Base-by-base conservation (phyloP, 64 coral and sea anemone species). In the Montipora sp. region DNA sequence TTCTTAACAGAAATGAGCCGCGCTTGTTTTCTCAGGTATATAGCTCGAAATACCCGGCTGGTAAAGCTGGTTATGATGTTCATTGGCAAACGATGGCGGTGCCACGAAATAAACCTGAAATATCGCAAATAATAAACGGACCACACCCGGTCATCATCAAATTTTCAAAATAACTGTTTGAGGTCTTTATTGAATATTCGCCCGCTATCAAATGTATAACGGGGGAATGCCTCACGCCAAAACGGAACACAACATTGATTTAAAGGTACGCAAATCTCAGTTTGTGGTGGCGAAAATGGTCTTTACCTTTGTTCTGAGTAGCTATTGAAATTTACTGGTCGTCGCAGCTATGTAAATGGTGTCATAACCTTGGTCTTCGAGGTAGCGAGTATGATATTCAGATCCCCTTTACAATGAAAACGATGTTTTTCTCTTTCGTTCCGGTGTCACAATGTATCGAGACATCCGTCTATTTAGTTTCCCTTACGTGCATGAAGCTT, bases 1-100 rank as follows among this genome's bases (percentile, higher is more conserved):
- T 85, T 85, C 71, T 85, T 73, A 85, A 85, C 82, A 85, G 46
- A 85, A 85, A 85, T 72, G 82, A 85, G 61, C 82, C 46, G 66
- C 82, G 61, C 59, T 19, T 49, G 65, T 44, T n/a, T 48, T 43
- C 5, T 47, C 19, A 50, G 47, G 47, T 21, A 23, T 68, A 48
- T 72, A 72, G 7, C 21, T 16, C 60, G 19, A 85, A 85, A 85
- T 71, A 22, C 68, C 68, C 47, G 61, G 82, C 65, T 85, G 82
- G 82, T 85, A 85, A 85, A 85, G 45, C 60, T 50, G 15, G 44
- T 85, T 70, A 72, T 24, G 12, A 5, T 47, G 45, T 21, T 21
- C 14, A 63, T 20, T 8, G 20, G 45, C 44, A 22, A 13, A 63
- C 82, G 11, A 50, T 10, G 19, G 9, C 8, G 24, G 19, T 23